These are phyloP conservation scores for Agelastica alni DNA, from an alignment of 2,888 invertebrate genomes.

Conservation along the genomic window DNA sequence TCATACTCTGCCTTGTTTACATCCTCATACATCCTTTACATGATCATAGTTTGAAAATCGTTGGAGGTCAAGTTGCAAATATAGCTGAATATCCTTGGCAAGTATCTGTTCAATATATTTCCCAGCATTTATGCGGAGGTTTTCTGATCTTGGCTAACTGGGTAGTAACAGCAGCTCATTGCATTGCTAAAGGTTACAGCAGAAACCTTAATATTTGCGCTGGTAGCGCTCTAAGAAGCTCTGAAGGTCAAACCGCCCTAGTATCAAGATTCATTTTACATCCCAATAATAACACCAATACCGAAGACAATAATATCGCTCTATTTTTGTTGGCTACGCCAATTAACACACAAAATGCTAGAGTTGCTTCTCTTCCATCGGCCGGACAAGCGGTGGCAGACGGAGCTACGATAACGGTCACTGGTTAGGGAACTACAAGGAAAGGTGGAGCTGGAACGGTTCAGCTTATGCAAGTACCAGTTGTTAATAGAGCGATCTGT, in stretches of 20 bases:
- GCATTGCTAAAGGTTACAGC: conserved; percentile 36
- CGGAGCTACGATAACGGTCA: neutral
- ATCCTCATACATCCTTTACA: no score
- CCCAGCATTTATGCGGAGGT: conserved; percentile 59
- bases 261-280: conserved; percentile 1
- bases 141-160: conserved; percentile 58
- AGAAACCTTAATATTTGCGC: conserved; percentile 7
- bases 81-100: conserved; percentile 57
- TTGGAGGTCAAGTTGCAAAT: neutral
- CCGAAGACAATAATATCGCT: conserved; percentile 2
- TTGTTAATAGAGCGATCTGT: neutral
- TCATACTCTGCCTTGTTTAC: no score
- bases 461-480: conserved; percentile 6
- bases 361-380: neutral
- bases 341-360: neutral
- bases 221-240: neutral
- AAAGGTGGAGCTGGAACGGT: neutral
- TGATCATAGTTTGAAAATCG: no score
- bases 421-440: conserved; percentile 13
- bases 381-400: neutral
- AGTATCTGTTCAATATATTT: conserved; percentile 57
- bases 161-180: conserved; percentile 61
- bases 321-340: neutral
- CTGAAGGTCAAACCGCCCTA: neutral
- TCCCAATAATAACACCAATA: neutral